Percentiles rank a stretch among this genome's conserved stretches.
Conservation (phyloP, 2,888 invertebrate species). For the Argyra leucocephala region DNA sequence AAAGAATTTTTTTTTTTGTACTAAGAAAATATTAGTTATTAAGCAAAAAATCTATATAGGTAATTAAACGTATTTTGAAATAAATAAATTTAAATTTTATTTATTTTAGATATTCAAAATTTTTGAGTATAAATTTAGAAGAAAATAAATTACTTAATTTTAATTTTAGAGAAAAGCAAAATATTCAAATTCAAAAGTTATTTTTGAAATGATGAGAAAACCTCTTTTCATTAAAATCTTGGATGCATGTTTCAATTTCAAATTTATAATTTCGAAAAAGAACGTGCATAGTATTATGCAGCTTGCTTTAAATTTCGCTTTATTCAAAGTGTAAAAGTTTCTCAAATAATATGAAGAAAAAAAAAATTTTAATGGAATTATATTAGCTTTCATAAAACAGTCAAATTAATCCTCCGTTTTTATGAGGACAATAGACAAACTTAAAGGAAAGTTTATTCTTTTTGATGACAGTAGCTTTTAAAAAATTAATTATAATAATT, state of each 20-base stretch:
- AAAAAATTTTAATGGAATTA: no score
- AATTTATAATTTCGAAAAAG: not conserved
- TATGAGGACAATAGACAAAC: not conserved
- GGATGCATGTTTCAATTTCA: not conserved
- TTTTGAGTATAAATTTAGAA: not conserved
- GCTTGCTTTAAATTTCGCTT: not conserved
- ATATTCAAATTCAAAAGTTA: not conserved
- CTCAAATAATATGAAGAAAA: no score
- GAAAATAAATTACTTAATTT: not conserved
- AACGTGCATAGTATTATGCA: constrained; percentile 4
- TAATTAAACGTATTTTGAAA: constrained; percentile 1
- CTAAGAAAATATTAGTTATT: not conserved
- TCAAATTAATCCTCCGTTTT: constrained; percentile 1
- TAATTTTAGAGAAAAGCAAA: not conserved
- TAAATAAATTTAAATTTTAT: constrained; percentile 1
- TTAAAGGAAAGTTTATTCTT: not conserved
- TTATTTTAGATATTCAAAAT: not conserved
- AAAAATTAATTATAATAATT: not conserved
- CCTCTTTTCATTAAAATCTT: not conserved
- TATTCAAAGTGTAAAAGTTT: not conserved
- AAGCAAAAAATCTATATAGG: constrained; percentile 6
- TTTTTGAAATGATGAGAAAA: not conserved
- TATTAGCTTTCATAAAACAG: not conserved
- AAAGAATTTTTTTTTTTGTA: constrained; percentile 5
- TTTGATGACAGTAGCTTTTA: constrained; percentile 6